phyloP scores from a whole-genome alignment of 2,888 invertebrate genomes.

The Pilophorus perplexus region DNA sequence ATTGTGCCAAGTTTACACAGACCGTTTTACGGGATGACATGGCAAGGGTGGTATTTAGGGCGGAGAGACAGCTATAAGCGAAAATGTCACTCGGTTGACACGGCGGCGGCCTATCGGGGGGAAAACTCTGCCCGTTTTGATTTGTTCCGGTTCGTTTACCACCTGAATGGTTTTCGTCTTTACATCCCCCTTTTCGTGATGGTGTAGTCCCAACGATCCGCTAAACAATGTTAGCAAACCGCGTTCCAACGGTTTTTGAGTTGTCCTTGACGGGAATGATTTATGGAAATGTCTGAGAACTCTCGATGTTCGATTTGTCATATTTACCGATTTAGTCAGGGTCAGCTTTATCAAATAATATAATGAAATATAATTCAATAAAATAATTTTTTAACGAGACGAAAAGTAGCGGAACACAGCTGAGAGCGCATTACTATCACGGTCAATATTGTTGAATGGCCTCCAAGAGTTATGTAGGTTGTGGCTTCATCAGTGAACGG shows the following conservation, averaged over 20 bases:
- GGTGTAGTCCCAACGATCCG: background rate
- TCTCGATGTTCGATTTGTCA: no score
- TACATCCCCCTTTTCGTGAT: background rate
- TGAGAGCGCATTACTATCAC: no score
- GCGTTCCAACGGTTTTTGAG: background rate
- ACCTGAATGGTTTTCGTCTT: slow-evolving; percentile 19
- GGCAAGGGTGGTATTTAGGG: slow-evolving; percentile 9
- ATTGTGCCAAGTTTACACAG: slow-evolving; percentile 3
- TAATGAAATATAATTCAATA: no score
- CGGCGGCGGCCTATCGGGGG: slow-evolving; percentile 20
- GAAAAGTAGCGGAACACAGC: no score
- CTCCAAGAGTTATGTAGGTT: no score
- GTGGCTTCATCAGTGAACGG: no score
- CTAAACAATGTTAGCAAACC: background rate
- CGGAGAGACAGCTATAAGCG: slow-evolving; percentile 8
- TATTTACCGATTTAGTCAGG: no score
- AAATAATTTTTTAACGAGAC: no score
- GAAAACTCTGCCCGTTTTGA: slow-evolving; percentile 22
- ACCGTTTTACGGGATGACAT: slow-evolving; percentile 19
- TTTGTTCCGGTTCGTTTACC: slow-evolving; percentile 32
- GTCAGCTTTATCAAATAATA: no score
- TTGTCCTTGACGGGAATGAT: background rate
- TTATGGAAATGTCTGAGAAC: no score
- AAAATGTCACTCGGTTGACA: slow-evolving; percentile 31
- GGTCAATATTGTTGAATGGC: no score